Percentiles rank a stretch among this genome's conserved stretches.
Conservation (phyloP, 2,888 invertebrate genomes). For the Drosophila mettleri region DNA sequence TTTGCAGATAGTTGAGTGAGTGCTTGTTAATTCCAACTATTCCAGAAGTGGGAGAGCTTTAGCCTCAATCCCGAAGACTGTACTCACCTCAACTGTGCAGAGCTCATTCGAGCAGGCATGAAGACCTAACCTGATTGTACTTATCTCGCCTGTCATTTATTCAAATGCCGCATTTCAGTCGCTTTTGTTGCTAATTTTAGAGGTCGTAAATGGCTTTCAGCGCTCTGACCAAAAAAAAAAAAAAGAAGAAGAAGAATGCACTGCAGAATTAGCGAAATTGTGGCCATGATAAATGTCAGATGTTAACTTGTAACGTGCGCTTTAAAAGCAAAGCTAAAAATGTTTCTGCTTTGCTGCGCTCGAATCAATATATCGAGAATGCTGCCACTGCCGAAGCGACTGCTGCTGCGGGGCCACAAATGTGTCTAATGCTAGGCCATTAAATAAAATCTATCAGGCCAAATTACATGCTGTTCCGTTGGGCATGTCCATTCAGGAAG, state of each 20-base stretch:
- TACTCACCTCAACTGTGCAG: neutral
- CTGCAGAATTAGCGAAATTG: conserved; percentile 40
- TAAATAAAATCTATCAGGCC: conserved; percentile 73
- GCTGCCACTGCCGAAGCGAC: conserved; percentile 4
- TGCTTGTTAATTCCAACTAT: neutral
- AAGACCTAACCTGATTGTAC: neutral
- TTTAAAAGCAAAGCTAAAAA: conserved; percentile 15
- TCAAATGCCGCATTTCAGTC: conserved; percentile 11
- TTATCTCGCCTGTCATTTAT: conserved; percentile 27
- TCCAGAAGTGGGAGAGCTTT: neutral
- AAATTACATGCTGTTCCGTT: conserved; percentile 59
- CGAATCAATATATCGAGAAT: conserved; percentile 49
- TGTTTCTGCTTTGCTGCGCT: conserved; percentile 5
- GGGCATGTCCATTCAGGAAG: conserved; percentile 29
- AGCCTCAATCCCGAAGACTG: neutral
- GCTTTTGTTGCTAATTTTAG: conserved; percentile 31
- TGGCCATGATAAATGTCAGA: conserved; percentile 37
- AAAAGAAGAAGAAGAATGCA: no score
- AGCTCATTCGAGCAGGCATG: conserved; percentile 7
- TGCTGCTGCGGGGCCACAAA: conserved; percentile 56
- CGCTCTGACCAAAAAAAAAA: conserved; percentile 33
- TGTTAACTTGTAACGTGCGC: conserved; percentile 5
- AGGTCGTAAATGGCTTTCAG: conserved; percentile 38
- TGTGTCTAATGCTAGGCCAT: conserved; percentile 74
- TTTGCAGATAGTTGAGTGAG: neutral